Evolutionary conservation across 2,797 vertebrate genomes (phyloP).

Genomic region (Lacerta agilis): DNA sequence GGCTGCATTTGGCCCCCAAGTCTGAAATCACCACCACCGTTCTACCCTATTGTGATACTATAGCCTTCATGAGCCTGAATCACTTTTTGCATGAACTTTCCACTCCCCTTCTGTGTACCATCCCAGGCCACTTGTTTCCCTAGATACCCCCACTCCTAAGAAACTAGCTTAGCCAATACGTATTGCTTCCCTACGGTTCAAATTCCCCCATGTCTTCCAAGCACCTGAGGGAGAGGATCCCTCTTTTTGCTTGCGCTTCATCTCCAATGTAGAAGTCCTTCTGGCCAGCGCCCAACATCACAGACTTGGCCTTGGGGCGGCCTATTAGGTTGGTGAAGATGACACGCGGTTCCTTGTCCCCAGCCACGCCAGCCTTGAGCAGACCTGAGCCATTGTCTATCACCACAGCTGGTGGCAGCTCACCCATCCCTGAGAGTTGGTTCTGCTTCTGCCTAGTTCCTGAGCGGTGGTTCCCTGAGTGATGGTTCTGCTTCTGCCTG

Average conservation of each 20-base stretch:
- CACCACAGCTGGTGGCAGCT: slow-evolving; percentile 52
- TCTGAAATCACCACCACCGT: too few species aligned
- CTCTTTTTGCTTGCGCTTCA: slow-evolving; percentile 43
- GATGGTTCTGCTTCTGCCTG: not conserved
- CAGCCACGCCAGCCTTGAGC: slow-evolving; percentile 72
- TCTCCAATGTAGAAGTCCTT: slow-evolving; percentile 55
- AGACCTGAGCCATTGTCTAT: slow-evolving; percentile 72
- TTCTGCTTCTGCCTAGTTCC: not conserved
- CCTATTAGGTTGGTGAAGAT: slow-evolving; percentile 67
- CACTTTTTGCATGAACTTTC: not conserved
- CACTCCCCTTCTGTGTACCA: not conserved
- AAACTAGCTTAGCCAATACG: not conserved
- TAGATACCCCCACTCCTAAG: not conserved
- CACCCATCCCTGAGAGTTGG: slow-evolving; percentile 21
- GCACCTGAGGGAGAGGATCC: slow-evolving; percentile 66
- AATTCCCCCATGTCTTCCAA: too few species aligned
- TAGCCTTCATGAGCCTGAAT: not conserved
- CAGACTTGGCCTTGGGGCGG: slow-evolving; percentile 46
- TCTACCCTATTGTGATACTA: not conserved
- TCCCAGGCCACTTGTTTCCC: not conserved
- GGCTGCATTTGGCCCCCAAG: too few species aligned
- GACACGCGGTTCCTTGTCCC: slow-evolving; percentile 66
- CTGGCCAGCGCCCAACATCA: slow-evolving; percentile 23
- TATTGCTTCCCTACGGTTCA: not conserved
- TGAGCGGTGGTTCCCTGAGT: not conserved